phyloP scores from a whole-genome alignment of 2,113 vertebrate genomes.

The Turdus rufiventris region DNA sequence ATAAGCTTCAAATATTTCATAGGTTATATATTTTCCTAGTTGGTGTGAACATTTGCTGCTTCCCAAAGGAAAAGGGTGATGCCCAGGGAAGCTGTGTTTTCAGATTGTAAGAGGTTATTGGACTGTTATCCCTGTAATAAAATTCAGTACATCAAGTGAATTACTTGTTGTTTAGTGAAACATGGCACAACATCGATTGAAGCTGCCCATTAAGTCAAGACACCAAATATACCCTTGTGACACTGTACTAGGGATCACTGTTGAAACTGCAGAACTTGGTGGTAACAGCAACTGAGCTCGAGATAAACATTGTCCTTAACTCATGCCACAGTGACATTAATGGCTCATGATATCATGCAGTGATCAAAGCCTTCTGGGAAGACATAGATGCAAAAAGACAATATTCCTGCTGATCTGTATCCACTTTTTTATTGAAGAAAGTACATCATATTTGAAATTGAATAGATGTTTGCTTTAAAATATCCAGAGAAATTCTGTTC shows the following conservation, averaged over 20 bases:
- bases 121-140: conserved; percentile 23
- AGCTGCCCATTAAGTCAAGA: conserved; percentile 8
- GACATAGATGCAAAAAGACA: background rate
- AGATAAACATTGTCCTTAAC: background rate
- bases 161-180: conserved; percentile 8
- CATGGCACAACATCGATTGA: conserved; percentile 6
- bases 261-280: background rate
- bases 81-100: background rate
- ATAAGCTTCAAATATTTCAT: background rate
- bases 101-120: background rate
- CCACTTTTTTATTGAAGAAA: background rate
- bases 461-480: background rate
- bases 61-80: background rate
- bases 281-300: background rate
- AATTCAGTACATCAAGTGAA: conserved; percentile 19
- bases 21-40: background rate
- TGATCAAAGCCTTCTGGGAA: background rate
- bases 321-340: conserved; percentile 1
- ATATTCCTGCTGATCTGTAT: background rate
- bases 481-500: background rate
- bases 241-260: background rate
- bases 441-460: background rate
- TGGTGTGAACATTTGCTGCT: background rate
- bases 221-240: conserved; percentile 30
- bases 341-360: background rate